These are phyloP conservation scores for Romanogobio albipinnatus DNA, from an alignment of 2,113 vertebrate species.

Conservation along the genomic window DNA sequence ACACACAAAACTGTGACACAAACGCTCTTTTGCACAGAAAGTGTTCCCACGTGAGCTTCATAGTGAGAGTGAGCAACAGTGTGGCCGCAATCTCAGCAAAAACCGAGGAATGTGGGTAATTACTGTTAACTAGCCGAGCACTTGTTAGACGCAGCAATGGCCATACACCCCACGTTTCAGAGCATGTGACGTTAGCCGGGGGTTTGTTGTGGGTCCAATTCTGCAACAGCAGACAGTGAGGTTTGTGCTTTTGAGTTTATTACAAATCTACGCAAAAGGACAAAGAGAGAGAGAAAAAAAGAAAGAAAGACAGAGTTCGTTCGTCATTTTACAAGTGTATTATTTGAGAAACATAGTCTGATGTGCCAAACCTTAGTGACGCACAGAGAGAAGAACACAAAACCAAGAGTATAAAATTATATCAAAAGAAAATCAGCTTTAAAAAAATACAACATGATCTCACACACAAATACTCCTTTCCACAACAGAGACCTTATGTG, in stretches of 20 bases:
- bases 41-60: constrained; percentile 46
- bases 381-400: constrained; percentile 50
- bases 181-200: constrained; percentile 50
- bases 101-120: constrained; percentile 52
- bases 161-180: constrained; percentile 45
- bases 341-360: constrained; percentile 41
- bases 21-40: background rate
- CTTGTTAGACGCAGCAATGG: constrained; percentile 46
- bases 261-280: constrained; percentile 50
- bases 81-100: constrained; percentile 39
- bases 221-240: constrained; percentile 57
- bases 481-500: constrained; percentile 16
- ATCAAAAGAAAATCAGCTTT: constrained; percentile 54
- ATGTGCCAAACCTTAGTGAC: constrained; percentile 61
- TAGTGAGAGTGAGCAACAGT: constrained; percentile 36
- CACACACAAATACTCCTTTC: background rate
- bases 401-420: constrained; percentile 53
- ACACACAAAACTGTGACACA: constrained; percentile 15
- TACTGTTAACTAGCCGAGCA: constrained; percentile 53
- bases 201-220: constrained; percentile 61
- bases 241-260: constrained; percentile 58
- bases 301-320: constrained; percentile 3
- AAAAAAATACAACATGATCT: constrained; percentile 42
- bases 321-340: constrained; percentile 51
- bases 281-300: constrained; percentile 30